Percentiles rank a stretch among this genome's conserved stretches.
Conservation (phyloP, 2,888 invertebrate genomes). For the Euplagia quadripunctaria region DNA sequence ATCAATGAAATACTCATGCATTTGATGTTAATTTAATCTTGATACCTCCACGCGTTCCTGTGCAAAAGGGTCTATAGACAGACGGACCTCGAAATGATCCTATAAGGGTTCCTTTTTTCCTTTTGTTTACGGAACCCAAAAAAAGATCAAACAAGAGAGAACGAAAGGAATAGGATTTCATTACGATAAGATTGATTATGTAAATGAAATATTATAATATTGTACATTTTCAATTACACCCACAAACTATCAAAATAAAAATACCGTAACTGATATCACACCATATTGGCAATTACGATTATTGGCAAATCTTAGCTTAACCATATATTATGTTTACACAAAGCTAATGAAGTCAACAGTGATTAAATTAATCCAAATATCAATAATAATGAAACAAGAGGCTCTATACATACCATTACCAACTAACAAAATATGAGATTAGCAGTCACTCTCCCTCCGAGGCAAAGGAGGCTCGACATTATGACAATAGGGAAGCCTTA, state of each 20-base stretch:
- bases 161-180: too few relatives aligned
- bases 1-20: too few relatives aligned
- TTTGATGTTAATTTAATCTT: too few relatives aligned
- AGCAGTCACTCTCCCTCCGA: slow-evolving; percentile 4
- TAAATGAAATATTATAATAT: background rate
- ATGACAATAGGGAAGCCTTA: slow-evolving; percentile 37
- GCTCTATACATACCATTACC: slow-evolving; percentile 11
- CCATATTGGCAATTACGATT: background rate
- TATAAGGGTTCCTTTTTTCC: too few relatives aligned
- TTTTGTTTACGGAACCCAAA: too few relatives aligned
- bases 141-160: too few relatives aligned
- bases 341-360: slow-evolving; percentile 11
- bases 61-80: too few relatives aligned
- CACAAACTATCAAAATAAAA: background rate
- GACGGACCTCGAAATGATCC: too few relatives aligned
- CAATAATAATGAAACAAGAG: slow-evolving; percentile 20
- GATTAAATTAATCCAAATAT: slow-evolving; percentile 12
- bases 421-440: slow-evolving; percentile 25
- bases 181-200: too few relatives aligned
- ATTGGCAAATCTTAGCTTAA: background rate
- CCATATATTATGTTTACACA: slow-evolving; percentile 2
- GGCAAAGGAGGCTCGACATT: slow-evolving; percentile 9
- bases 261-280: background rate
- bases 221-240: background rate
- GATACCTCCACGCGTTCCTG: too few relatives aligned